Percentiles rank a stretch among this genome's conserved stretches.
Conservation (phyloP, 2,113 vertebrate genomes). For the Trichomycterus rosablanca region DNA sequence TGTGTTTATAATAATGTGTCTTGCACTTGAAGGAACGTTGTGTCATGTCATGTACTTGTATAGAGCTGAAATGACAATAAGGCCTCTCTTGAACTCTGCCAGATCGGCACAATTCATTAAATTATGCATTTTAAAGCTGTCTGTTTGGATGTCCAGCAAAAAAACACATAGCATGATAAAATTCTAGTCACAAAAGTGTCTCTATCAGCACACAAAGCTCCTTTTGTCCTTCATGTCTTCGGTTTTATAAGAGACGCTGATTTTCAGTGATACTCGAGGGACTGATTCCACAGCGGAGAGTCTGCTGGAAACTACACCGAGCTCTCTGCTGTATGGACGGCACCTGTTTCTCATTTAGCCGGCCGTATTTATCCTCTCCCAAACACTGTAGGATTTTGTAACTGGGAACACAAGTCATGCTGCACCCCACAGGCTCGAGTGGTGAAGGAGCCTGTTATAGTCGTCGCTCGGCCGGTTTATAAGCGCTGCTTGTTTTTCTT, state of each 20-base stretch:
- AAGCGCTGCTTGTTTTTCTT: not conserved
- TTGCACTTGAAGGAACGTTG: too few species aligned
- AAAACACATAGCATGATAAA: too few species aligned
- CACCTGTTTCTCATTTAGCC: constrained; percentile 20
- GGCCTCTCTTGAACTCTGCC: too few species aligned
- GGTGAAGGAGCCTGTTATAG: not conserved
- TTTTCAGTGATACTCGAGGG: not conserved
- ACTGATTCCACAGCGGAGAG: not conserved
- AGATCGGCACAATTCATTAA: too few species aligned
- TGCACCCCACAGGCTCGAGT: not conserved
- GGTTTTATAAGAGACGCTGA: not conserved
- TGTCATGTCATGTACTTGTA: too few species aligned
- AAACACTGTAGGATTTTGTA: constrained; percentile 8
- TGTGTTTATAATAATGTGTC: too few species aligned
- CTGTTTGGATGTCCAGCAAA: too few species aligned
- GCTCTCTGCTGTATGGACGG: not conserved
- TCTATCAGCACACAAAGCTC: too few species aligned
- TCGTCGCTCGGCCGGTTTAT: not conserved
- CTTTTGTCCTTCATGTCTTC: not conserved
- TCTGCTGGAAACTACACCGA: not conserved
- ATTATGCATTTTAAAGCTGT: too few species aligned
- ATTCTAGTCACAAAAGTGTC: too few species aligned
- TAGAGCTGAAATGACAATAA: too few species aligned
- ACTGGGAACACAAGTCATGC: not conserved
- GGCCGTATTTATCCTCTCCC: constrained; percentile 1